Evolutionary conservation across 2,113 vertebrate species (phyloP).

Genomic region (Noctilio leporinus): DNA sequence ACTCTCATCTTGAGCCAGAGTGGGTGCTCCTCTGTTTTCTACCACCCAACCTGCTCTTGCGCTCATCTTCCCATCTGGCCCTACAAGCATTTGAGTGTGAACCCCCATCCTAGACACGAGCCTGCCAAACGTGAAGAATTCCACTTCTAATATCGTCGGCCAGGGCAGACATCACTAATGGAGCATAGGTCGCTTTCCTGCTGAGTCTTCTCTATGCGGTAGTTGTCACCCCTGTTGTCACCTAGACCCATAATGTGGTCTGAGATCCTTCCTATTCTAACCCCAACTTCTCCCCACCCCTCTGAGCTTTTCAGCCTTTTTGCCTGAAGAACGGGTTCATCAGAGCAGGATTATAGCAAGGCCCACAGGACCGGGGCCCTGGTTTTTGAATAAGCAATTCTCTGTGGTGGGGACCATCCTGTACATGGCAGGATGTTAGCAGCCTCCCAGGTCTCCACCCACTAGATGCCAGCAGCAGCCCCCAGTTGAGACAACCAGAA

Average conservation of each 20-base stretch:
- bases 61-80: not conserved
- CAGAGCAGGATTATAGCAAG: not conserved
- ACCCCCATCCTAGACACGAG: not conserved
- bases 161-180: not conserved
- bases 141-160: not conserved
- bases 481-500: not conserved
- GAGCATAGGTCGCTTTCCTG: not conserved
- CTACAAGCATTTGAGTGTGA: not conserved
- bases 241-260: not conserved
- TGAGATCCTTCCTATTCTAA: not conserved
- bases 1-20: not conserved
- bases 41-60: too few relatives aligned
- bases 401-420: not conserved
- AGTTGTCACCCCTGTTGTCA: not conserved
- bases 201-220: not conserved
- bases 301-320: not conserved
- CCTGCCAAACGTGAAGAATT: not conserved
- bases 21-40: fast-evolving
- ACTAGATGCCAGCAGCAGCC: not conserved
- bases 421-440: fast-evolving
- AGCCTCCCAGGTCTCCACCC: not conserved
- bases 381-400: not conserved
- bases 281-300: not conserved
- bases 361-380: not conserved
- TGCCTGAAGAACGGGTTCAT: not conserved